Evolutionary conservation across 2,888 invertebrate species (phyloP).

Genomic region (Lasioglossum pauxillum): DNA sequence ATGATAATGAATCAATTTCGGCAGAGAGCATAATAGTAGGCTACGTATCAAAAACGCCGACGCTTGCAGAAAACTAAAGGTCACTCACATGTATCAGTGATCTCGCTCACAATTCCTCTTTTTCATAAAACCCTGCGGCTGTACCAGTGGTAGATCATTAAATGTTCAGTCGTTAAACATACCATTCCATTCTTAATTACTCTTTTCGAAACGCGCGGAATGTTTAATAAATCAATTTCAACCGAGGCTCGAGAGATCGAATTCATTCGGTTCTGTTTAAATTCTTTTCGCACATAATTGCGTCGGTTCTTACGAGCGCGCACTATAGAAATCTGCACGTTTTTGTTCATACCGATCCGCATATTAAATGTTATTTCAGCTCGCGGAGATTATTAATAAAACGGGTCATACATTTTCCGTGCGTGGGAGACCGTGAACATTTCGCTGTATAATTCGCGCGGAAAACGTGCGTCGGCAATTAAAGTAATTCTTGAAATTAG

Average conservation of each 20-base stretch:
- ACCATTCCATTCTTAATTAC: not conserved
- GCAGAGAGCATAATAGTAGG: not conserved
- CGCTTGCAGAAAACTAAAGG: not conserved
- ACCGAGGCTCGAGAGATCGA: not conserved
- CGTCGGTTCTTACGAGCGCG: not conserved
- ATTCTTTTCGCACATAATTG: not conserved
- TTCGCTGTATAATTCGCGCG: slow-evolving; percentile 17
- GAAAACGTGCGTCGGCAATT: not conserved
- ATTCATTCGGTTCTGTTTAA: not conserved
- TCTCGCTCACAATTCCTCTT: not conserved
- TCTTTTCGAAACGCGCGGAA: not conserved
- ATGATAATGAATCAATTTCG: not conserved
- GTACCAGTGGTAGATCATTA: not conserved
- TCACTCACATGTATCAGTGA: not conserved
- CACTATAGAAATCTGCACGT: not conserved
- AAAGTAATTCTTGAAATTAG: slow-evolving; percentile 1
- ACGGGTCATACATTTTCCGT: not conserved
- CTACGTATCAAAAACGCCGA: not conserved
- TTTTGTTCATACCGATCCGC: not conserved
- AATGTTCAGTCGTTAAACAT: not conserved
- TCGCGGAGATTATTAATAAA: slow-evolving; percentile 2
- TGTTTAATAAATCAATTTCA: not conserved
- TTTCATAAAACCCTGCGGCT: not conserved
- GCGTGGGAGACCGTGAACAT: not conserved
- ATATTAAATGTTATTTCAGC: not conserved